A percentile compares a stretch with the other conserved stretches of the same genome.
These are phyloP conservation scores for Camptogramma bilineatum DNA, from an alignment of 2,888 invertebrate genomes.

Conservation along the genomic window DNA sequence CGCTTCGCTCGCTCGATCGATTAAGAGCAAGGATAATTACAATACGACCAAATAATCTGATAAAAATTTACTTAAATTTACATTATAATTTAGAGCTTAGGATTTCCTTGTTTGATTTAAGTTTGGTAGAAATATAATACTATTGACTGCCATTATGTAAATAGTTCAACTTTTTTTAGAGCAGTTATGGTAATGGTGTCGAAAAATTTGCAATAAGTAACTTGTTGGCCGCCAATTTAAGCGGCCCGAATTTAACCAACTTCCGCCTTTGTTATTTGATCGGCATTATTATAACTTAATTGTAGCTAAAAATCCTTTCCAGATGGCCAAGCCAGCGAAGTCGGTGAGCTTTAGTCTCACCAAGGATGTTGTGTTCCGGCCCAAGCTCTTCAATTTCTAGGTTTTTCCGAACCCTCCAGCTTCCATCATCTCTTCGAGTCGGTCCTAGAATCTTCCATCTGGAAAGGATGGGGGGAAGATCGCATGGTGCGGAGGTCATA, in stretches of 20 bases:
- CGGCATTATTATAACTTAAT: not conserved
- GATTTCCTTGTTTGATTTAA: not conserved
- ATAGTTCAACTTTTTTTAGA: constrained; percentile 2
- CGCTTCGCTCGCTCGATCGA: too few relatives aligned
- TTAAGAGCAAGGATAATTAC: not conserved
- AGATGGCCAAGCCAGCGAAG: too few relatives aligned
- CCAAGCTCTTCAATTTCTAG: too few relatives aligned
- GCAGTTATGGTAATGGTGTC: not conserved
- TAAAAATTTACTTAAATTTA: not conserved
- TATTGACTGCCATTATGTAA: not conserved
- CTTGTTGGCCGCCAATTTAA: not conserved
- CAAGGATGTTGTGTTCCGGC: too few relatives aligned
- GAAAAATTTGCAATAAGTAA: not conserved
- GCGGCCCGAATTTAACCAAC: not conserved
- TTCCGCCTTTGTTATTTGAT: not conserved
- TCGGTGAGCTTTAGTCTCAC: too few relatives aligned
- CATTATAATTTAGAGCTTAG: not conserved
- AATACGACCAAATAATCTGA: too few relatives aligned
- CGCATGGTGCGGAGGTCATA: too few relatives aligned
- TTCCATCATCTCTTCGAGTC: too few relatives aligned
- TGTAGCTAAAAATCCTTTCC: not conserved
- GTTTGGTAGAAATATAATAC: not conserved
- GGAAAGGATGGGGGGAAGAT: too few relatives aligned
- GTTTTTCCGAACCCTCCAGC: too few relatives aligned
- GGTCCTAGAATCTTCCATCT: too few relatives aligned